Evolutionary conservation across 2,113 vertebrate species (phyloP).

Genomic region (Zingel zingel): DNA sequence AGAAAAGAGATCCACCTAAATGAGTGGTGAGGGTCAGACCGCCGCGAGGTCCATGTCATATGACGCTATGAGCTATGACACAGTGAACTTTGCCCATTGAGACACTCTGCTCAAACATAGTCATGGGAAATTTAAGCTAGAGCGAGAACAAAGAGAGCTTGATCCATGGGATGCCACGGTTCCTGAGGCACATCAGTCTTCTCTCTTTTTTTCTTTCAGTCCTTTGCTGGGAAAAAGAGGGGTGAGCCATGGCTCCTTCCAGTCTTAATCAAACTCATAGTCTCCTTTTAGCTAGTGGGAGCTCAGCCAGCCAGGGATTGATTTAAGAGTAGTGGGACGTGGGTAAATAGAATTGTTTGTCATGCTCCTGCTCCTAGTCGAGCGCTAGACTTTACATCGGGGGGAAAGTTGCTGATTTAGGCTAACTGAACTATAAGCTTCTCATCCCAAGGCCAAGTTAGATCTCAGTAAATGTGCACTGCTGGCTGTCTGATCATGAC

Average conservation of each 20-base stretch:
- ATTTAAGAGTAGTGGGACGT: conserved; percentile 75
- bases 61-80: conserved; percentile 69
- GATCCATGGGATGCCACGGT: conserved; percentile 80
- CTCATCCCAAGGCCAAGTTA: conserved; percentile 52
- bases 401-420: conserved; percentile 70
- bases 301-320: conserved; percentile 73
- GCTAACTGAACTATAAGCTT: conserved; percentile 61
- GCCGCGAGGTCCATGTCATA: conserved; percentile 61
- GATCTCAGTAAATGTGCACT: conserved; percentile 53
- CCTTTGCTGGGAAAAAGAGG: conserved; percentile 67
- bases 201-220: conserved; percentile 47
- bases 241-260: conserved; percentile 71
- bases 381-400: conserved; percentile 65
- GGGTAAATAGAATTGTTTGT: conserved; percentile 83
- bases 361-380: conserved; percentile 63
- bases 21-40: conserved; percentile 42
- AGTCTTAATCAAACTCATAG: conserved; percentile 78
- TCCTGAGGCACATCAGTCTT: conserved; percentile 78
- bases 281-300: conserved; percentile 77
- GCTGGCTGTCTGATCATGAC: conserved; percentile 47
- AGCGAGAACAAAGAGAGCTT: conserved; percentile 79
- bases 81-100: conserved; percentile 77
- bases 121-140: conserved; percentile 83
- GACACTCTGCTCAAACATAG: conserved; percentile 76
- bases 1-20: conserved; percentile 44